Evolutionary conservation across 2,113 vertebrate species (phyloP).

Genomic region (Acanthisitta chloris): DNA sequence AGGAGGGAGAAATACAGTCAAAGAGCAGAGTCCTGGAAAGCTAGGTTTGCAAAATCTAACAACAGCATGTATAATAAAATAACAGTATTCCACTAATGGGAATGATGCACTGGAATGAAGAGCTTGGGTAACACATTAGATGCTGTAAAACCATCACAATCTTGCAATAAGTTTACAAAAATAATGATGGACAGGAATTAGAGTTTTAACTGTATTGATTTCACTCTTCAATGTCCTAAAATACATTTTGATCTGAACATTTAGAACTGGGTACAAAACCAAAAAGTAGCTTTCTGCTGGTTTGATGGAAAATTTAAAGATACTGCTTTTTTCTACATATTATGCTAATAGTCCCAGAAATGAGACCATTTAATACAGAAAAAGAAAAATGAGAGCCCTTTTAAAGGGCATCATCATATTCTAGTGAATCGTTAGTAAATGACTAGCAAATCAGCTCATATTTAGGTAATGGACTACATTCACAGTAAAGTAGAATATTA

Average conservation of each 20-base stretch:
- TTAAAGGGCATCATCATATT: neutral
- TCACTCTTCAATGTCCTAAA: neutral
- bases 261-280: neutral
- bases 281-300: neutral
- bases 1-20: neutral
- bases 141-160: neutral
- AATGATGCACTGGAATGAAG: neutral
- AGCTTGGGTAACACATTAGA: neutral
- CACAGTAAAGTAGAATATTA: neutral
- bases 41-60: neutral
- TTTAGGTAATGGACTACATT: neutral
- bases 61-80: neutral
- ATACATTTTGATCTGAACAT: neutral
- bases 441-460: neutral
- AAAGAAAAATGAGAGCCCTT: neutral
- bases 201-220: neutral
- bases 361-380: neutral
- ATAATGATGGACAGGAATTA: neutral
- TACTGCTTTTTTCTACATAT: neutral
- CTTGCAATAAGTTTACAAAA: neutral
- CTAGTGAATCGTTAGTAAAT: neutral
- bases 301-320: neutral
- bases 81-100: neutral
- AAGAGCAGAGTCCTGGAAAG: neutral
- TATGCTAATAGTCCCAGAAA: neutral